These are phyloP conservation scores for Erpobdella octoculata DNA, from an alignment of 2,888 invertebrate species.

Conservation along the genomic window DNA sequence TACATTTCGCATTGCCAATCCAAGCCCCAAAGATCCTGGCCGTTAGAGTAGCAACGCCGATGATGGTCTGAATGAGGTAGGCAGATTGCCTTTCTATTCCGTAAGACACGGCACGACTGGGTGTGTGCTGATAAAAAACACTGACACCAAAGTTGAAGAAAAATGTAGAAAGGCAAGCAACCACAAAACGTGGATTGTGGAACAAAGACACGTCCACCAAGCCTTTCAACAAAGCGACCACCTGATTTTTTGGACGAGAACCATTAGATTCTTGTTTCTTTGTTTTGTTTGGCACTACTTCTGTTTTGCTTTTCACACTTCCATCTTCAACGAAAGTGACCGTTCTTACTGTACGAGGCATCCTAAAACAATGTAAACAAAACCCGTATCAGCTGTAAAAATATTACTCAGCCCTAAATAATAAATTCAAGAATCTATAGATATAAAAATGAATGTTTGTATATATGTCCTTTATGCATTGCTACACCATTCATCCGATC, in stretches of 20 bases:
- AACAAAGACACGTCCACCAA: conserved; percentile 22
- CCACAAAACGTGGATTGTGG: conserved; percentile 22
- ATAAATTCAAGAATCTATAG: no score
- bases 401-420: no score
- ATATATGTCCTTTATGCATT: no score
- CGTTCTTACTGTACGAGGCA: no score
- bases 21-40: conserved; percentile 29
- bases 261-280: neutral
- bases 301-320: neutral
- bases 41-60: conserved; percentile 30
- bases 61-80: conserved; percentile 22
- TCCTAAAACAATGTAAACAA: no score
- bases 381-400: no score
- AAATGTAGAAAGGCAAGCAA: conserved; percentile 27
- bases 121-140: conserved; percentile 32
- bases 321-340: neutral
- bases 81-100: conserved; percentile 18
- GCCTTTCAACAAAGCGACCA: conserved; percentile 14
- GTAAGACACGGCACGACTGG: conserved; percentile 19
- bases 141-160: conserved; percentile 29
- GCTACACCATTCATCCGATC: no score
- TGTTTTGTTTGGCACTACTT: neutral
- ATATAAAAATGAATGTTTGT: no score
- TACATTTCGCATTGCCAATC: conserved; percentile 24
- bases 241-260: neutral